Conservation (phyloP, 2,113 vertebrate genomes). For the Lophochroa leadbeateri region DNA sequence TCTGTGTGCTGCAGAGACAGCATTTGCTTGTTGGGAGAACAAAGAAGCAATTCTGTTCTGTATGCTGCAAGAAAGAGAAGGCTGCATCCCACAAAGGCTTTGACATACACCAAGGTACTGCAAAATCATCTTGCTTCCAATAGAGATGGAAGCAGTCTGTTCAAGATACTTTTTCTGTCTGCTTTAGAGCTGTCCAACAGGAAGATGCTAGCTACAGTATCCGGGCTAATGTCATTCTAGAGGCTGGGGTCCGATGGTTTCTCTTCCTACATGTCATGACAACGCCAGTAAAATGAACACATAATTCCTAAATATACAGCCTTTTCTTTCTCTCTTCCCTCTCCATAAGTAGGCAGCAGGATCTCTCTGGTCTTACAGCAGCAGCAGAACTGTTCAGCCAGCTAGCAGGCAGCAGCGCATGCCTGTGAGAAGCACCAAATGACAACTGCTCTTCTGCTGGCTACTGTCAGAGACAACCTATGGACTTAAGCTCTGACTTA, state of each 20-base stretch:
- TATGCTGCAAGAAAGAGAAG: not conserved
- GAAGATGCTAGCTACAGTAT: not conserved
- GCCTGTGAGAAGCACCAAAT: not conserved
- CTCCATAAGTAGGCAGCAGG: not conserved
- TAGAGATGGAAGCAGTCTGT: not conserved
- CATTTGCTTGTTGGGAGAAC: not conserved
- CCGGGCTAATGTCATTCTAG: not conserved
- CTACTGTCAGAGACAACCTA: not conserved
- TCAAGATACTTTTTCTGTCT: not conserved
- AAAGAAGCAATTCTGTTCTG: not conserved
- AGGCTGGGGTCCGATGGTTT: not conserved
- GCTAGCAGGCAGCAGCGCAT: not conserved
- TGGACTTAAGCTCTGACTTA: not conserved
- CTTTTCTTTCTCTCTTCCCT: not conserved
- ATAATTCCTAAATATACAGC: not conserved
- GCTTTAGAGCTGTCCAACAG: not conserved
- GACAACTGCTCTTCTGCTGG: not conserved
- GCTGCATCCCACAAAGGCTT: not conserved
- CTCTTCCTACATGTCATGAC: not conserved
- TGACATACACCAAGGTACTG: not conserved
- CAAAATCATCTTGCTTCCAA: not conserved
- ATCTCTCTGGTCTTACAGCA: not conserved
- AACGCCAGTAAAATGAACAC: not conserved
- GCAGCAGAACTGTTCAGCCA: not conserved
- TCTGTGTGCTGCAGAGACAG: not conserved